phyloP scores from a whole-genome alignment of 2,113 vertebrate genomes.

The Prinia subflava region DNA sequence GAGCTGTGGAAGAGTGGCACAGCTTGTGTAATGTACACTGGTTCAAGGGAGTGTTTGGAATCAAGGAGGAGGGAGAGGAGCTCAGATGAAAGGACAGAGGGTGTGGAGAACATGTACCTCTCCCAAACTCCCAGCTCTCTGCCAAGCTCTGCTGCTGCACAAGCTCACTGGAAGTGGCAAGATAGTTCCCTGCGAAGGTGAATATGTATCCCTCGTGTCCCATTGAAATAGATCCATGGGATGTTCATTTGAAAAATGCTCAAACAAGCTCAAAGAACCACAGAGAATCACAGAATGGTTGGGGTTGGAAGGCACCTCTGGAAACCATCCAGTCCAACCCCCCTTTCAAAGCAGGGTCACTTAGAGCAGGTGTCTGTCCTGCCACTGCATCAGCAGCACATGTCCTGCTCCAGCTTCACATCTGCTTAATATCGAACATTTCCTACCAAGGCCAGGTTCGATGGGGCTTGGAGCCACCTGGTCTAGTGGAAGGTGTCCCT shows the following conservation, averaged over 20 bases:
- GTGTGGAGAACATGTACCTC: neutral
- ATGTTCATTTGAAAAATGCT: neutral
- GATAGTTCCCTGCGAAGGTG: neutral
- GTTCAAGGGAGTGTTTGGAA: neutral
- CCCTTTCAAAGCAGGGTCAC: neutral
- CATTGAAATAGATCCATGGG: accelerated
- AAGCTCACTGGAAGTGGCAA: neutral
- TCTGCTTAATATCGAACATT: neutral
- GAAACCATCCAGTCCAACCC: neutral
- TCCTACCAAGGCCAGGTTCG: neutral
- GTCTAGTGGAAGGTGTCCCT: neutral
- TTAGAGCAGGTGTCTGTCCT: neutral
- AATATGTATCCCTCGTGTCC: accelerated
- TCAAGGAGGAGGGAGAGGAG: neutral
- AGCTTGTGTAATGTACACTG: neutral
- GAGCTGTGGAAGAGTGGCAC: neutral
- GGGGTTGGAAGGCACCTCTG: neutral
- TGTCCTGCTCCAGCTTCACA: neutral
- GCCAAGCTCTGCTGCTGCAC: neutral
- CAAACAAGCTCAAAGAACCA: neutral
- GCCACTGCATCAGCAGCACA: accelerated
- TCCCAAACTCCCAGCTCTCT: neutral
- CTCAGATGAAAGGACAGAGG: neutral
- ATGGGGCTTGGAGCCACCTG: neutral
- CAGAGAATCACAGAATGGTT: neutral